Conservation (phyloP, 2,888 invertebrate species). For the Macaria liturata region DNA sequence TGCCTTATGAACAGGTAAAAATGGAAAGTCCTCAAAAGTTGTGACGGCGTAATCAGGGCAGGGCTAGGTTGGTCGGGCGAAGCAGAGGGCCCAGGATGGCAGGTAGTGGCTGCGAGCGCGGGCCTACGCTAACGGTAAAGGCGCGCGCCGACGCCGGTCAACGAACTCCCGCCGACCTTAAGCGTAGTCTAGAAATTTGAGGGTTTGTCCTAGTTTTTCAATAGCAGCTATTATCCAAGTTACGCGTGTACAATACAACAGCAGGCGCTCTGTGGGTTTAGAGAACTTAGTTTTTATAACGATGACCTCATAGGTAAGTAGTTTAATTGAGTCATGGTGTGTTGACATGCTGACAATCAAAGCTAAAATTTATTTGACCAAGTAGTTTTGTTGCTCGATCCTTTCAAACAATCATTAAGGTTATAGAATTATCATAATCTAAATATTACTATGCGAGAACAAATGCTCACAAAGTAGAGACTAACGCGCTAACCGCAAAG, state of each 20-base stretch:
- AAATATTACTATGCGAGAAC: too few relatives aligned
- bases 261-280: slow-evolving; percentile 1
- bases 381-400: too few relatives aligned
- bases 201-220: slow-evolving; percentile 66
- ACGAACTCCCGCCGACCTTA: slow-evolving; percentile 70
- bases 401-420: too few relatives aligned
- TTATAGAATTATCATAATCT: too few relatives aligned
- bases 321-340: too few relatives aligned
- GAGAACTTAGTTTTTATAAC: too few relatives aligned
- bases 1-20: slow-evolving; percentile 17
- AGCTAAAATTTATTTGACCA: too few relatives aligned
- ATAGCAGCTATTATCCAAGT: slow-evolving; percentile 14
- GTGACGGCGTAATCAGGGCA: slow-evolving; percentile 12
- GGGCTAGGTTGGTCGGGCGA: slow-evolving; percentile 27
- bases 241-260: slow-evolving; percentile 44
- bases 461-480: too few relatives aligned
- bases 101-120: slow-evolving; percentile 47
- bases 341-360: too few relatives aligned
- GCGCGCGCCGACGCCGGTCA: slow-evolving; percentile 67
- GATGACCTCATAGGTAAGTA: too few relatives aligned
- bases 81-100: slow-evolving; percentile 50
- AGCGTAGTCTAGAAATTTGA: slow-evolving; percentile 70
- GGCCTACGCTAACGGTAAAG: slow-evolving; percentile 67
- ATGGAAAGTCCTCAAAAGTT: slow-evolving; percentile 16
- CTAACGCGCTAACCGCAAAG: too few relatives aligned